A percentile compares a stretch with the other conserved stretches of the same genome.
Evolutionary conservation across 2,113 vertebrate species (phyloP).

Genomic region (Oxyruncus cristatus): DNA sequence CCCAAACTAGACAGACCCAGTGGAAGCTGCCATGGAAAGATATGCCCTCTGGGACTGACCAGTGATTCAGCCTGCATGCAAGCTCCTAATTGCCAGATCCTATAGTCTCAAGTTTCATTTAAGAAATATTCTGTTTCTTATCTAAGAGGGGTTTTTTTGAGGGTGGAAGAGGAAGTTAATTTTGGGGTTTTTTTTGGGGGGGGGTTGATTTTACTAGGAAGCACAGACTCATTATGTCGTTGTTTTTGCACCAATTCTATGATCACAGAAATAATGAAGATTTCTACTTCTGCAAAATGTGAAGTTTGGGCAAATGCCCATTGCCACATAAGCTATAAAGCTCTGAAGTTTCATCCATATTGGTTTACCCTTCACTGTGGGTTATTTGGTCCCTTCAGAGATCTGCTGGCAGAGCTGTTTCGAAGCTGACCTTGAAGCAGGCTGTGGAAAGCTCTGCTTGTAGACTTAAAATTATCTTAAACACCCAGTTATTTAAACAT

Average conservation of each 20-base stretch:
- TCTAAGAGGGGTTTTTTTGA: not conserved
- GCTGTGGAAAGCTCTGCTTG: not conserved
- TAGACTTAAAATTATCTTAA: not conserved
- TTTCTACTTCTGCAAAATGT: not conserved
- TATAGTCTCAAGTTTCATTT: not conserved
- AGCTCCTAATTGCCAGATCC: accelerated
- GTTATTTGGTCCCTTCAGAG: not conserved
- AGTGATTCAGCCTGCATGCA: not conserved
- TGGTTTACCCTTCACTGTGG: not conserved
- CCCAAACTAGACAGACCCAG: not conserved
- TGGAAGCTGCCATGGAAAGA: not conserved
- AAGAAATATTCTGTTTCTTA: not conserved
- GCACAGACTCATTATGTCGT: not conserved
- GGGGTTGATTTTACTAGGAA: not conserved
- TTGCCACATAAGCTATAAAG: not conserved
- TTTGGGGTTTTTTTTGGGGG: not conserved
- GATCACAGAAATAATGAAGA: not conserved
- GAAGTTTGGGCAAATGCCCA: not conserved
- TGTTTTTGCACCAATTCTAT: not conserved
- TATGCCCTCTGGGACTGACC: not conserved
- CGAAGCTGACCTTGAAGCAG: not conserved
- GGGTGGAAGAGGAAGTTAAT: accelerated
- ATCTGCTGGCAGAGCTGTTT: not conserved
- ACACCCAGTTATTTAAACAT: not conserved
- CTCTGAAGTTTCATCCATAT: not conserved